phyloP scores from a whole-genome alignment of 2,113 vertebrate genomes.

The Pandion haliaetus region DNA sequence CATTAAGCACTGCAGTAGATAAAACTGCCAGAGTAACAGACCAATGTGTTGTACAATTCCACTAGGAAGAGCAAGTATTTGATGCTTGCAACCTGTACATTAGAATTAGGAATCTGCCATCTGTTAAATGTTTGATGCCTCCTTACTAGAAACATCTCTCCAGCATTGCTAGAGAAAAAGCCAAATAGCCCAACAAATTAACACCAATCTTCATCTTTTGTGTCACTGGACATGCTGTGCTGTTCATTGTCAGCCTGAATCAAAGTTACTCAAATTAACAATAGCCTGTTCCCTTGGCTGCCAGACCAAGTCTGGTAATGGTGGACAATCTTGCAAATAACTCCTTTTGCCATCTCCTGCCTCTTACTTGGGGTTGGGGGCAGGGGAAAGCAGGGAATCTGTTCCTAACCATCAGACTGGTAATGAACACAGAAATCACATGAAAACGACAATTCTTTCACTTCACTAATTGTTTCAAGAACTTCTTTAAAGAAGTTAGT shows the following conservation, averaged over 20 bases:
- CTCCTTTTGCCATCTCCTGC: background rate
- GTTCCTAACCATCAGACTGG: background rate
- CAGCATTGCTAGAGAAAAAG: background rate
- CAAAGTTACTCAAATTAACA: background rate
- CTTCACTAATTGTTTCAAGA: background rate
- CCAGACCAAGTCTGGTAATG: background rate
- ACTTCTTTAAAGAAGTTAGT: background rate
- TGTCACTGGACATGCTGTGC: background rate
- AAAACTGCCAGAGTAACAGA: background rate
- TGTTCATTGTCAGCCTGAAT: background rate
- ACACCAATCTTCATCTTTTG: background rate
- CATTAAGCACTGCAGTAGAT: background rate
- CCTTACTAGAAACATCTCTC: background rate
- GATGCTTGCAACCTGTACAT: background rate
- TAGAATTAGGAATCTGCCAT: background rate
- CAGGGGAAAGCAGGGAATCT: too few relatives aligned
- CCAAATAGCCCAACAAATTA: background rate
- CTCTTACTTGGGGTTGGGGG: background rate
- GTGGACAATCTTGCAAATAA: background rate
- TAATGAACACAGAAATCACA: background rate
- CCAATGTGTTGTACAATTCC: background rate
- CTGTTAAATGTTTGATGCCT: background rate
- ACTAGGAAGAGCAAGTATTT: background rate
- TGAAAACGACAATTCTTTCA: background rate
- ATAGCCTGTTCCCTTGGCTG: background rate